Conservation (phyloP, 1,140 invertebrate genomes). For the Apis cerana region DNA sequence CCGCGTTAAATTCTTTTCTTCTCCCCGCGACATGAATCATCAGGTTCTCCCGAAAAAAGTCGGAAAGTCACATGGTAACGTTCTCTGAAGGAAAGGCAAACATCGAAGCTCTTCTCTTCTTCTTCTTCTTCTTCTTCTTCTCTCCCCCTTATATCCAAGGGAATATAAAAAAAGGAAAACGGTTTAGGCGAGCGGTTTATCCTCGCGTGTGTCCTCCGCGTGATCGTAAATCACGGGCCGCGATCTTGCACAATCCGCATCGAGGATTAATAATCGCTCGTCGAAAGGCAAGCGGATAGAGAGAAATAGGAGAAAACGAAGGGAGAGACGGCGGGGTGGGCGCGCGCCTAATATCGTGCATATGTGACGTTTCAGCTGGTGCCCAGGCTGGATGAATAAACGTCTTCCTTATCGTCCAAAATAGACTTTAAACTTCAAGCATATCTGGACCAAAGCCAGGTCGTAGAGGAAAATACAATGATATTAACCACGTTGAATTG, state of each 20-base stretch:
- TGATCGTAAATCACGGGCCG: conserved; percentile 43
- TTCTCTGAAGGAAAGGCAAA: neutral
- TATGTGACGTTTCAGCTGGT: conserved; percentile 76
- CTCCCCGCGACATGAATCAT: neutral
- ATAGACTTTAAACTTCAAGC: conserved; percentile 79
- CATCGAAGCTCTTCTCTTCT: neutral
- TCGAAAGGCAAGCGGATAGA: neutral
- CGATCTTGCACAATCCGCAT: conserved; percentile 41
- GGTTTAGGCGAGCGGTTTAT: neutral
- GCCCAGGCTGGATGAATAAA: conserved; percentile 79
- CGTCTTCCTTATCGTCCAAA: conserved; percentile 81
- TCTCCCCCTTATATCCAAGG: neutral
- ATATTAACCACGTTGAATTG: conserved; percentile 73
- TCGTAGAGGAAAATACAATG: conserved; percentile 76
- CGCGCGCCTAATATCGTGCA: conserved; percentile 72
- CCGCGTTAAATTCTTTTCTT: neutral
- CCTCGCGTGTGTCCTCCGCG: conserved; percentile 7
- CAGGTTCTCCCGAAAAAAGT: neutral
- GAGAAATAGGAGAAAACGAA: neutral
- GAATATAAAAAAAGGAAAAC: neutral
- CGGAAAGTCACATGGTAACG: neutral
- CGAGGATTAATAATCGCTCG: conserved; percentile 60
- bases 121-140: neutral
- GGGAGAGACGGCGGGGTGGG: conserved; percentile 19
- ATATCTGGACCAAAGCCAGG: conserved; percentile 79